A percentile compares a stretch with the other conserved stretches of the same genome.
Conservation (phyloP, 1,140 invertebrate genomes). For the Drosophila fuyamai region DNA sequence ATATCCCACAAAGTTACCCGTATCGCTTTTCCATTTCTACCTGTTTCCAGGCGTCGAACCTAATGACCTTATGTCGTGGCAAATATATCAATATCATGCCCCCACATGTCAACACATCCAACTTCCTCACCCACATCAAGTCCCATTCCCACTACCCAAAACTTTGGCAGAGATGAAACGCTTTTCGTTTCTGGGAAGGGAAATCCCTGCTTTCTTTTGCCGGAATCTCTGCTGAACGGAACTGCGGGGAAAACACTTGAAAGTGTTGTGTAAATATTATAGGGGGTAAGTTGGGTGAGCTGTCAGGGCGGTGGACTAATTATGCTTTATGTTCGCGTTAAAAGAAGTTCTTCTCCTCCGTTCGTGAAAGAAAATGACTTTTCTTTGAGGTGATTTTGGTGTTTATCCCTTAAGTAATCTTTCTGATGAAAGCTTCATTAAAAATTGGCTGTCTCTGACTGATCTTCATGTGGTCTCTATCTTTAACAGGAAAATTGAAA, state of each 20-base stretch:
- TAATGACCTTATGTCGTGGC: slow-evolving; percentile 50
- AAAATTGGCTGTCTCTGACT: slow-evolving; percentile 22
- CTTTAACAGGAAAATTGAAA: slow-evolving; percentile 13
- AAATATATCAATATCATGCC: slow-evolving; percentile 68
- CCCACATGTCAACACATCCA: slow-evolving; percentile 46
- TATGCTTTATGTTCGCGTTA: slow-evolving; percentile 66
- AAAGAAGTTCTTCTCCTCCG: slow-evolving; percentile 30
- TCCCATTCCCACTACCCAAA: not conserved
- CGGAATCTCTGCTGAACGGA: slow-evolving; percentile 39
- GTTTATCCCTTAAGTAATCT: slow-evolving; percentile 15
- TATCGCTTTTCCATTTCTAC: slow-evolving; percentile 59
- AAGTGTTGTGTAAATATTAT: slow-evolving; percentile 70
- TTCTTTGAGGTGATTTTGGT: slow-evolving; percentile 38
- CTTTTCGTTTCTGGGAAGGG: slow-evolving; percentile 59
- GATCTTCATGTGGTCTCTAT: slow-evolving; percentile 4
- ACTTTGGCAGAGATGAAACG: slow-evolving; percentile 41
- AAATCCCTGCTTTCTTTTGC: slow-evolving; percentile 61
- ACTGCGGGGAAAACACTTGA: slow-evolving; percentile 54
- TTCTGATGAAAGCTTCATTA: slow-evolving; percentile 52
- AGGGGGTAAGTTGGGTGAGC: slow-evolving; percentile 15
- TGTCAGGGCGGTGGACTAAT: slow-evolving; percentile 54
- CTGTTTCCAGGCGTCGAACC: slow-evolving; percentile 40
- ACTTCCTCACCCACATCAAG: slow-evolving; percentile 22
- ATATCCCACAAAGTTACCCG: slow-evolving; percentile 28
- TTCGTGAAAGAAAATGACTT: slow-evolving; percentile 4